Evolutionary conservation across 2,888 invertebrate genomes (phyloP).

Genomic region (Amiota communis): DNA sequence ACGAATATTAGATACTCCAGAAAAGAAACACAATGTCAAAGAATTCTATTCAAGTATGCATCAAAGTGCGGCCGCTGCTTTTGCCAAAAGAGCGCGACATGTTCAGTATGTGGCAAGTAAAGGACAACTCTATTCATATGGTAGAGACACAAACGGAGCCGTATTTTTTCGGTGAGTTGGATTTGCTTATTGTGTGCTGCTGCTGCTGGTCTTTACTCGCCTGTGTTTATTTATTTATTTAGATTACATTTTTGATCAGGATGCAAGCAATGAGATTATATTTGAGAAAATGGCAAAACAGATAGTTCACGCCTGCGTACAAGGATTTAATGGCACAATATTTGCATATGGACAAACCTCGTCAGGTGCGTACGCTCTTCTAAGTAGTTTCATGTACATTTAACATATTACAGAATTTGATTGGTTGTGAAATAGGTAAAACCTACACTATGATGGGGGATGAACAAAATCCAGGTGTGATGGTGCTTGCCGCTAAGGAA

Average conservation of each 20-base stretch:
- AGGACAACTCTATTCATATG: constrained; percentile 77
- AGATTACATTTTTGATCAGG: constrained; percentile 83
- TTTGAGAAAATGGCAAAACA: constrained; percentile 81
- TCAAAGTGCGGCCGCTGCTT: constrained; percentile 82
- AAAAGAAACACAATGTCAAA: constrained; percentile 52
- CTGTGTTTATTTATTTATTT: constrained; percentile 59
- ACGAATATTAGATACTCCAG: too few species aligned
- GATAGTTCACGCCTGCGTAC: constrained; percentile 81
- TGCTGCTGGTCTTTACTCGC: not conserved
- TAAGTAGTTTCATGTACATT: not conserved
- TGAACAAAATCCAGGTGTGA: constrained; percentile 81
- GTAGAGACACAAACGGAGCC: constrained; percentile 75
- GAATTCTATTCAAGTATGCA: constrained; percentile 80
- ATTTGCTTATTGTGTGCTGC: not conserved
- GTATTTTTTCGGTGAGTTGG: constrained; percentile 73
- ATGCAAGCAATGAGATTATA: constrained; percentile 77
- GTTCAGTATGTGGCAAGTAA: constrained; percentile 78
- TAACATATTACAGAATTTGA: not conserved
- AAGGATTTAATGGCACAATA: constrained; percentile 89
- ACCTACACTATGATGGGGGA: constrained; percentile 89
- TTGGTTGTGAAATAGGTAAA: constrained; percentile 74
- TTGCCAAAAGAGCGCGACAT: constrained; percentile 77
- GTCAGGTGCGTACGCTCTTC: constrained; percentile 76
- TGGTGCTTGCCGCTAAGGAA: constrained; percentile 81
- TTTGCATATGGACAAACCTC: constrained; percentile 95